Conservation (phyloP, 2,113 vertebrate genomes). For the Ophthalmolycus amberensis region DNA sequence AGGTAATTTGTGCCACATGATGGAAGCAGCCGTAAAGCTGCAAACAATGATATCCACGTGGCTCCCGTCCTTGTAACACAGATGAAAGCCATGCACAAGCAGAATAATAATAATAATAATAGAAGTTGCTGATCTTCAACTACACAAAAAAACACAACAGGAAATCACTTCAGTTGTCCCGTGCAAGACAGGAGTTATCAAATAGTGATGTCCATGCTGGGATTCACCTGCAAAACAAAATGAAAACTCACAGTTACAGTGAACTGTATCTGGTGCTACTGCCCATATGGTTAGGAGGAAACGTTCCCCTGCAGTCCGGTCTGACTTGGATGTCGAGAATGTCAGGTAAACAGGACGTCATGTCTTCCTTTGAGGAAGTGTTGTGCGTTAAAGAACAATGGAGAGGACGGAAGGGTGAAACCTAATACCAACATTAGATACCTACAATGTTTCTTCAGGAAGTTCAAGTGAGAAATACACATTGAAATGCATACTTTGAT, state of each 20-base stretch:
- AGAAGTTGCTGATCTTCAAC: slow-evolving; percentile 27
- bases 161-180: slow-evolving; percentile 38
- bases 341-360: slow-evolving; percentile 74
- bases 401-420: slow-evolving; percentile 78
- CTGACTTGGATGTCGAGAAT: slow-evolving; percentile 57
- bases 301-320: not conserved
- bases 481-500: not conserved
- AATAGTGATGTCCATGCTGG: slow-evolving; percentile 7
- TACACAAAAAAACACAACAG: slow-evolving; percentile 16
- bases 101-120: too few relatives aligned
- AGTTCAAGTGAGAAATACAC: not conserved
- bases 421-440: slow-evolving; percentile 53
- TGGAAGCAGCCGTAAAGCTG: slow-evolving; percentile 12
- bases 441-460: slow-evolving; percentile 17
- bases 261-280: not conserved
- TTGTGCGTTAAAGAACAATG: slow-evolving; percentile 76
- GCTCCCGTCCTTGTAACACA: slow-evolving; percentile 27
- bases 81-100: slow-evolving; percentile 50
- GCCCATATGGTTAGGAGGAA: slow-evolving; percentile 10
- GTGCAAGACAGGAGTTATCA: slow-evolving; percentile 15
- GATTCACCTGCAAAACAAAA: slow-evolving; percentile 69
- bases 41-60: slow-evolving; percentile 22
- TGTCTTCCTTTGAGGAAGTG: slow-evolving; percentile 75
- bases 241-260: slow-evolving; percentile 27
- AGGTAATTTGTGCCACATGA: slow-evolving; percentile 22